Base-by-base conservation (phyloP, 2,888 invertebrate species). In the Icerya purchasi region DNA sequence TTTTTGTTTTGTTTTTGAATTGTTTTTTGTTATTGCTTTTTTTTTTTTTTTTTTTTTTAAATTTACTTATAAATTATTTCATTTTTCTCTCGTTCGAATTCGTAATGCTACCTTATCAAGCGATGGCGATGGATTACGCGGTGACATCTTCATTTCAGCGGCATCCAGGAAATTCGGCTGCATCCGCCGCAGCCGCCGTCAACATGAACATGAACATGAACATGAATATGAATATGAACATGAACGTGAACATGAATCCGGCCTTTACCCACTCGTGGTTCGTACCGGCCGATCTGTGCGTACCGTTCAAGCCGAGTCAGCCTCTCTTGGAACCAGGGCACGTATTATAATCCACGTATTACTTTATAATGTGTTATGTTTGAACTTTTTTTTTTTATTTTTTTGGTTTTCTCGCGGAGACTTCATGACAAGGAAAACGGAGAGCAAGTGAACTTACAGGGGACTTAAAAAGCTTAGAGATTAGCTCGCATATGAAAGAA, bases 261-360 rank as follows among this genome's bases (percentile, higher is more conserved):
- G 84, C 84, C 70, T 90, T 89, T 80, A 85, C 87, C 73, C 89
- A 90, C 81, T 89, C 89, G 78, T 90, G 90, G 90, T 86, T 89
- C 82, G 87, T 88, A 78, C 81, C 81, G 78, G 86, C 86, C 83
- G 87, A 88, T 79, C 82, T 88, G 78, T 87, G 87, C 82, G 83
- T 86, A 80, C 85, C 86, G 77, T 82, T 81, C 77, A 82, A 82
- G 76, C 82, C 82, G 78, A 77, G 78, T 77, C 78, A 78, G 77
- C 59, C 83, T 80, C 82, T 83, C 79, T 83, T 88, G 78, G 87
- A 88, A 81, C 86, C 87, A 80, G 88, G 88, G 88, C 86, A 86
- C 83, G 86, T 75, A 70, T 68, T 69, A 65, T 68, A 66, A 67
- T 66, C 66, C 14, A 36, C 14, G n/a, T n/a, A n/a, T n/a, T n/a